These are phyloP conservation scores for Hirtodrosophila cameraria DNA, from an alignment of 2,888 invertebrate genomes.

Conservation along the genomic window DNA sequence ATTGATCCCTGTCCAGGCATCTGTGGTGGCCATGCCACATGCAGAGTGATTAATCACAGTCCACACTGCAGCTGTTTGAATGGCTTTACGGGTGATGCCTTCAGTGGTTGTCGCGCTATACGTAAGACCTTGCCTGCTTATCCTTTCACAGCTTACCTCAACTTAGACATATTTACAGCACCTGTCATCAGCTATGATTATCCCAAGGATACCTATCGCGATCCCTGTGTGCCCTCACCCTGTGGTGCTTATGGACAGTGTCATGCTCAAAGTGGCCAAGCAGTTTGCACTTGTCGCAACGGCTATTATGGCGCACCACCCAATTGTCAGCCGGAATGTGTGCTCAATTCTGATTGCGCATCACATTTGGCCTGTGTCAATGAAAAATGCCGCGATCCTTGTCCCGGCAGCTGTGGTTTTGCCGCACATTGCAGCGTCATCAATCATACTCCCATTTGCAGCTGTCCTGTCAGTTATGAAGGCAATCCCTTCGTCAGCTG, in stretches of 20 bases:
- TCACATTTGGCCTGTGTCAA: conserved; percentile 88
- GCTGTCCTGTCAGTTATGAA: conserved; percentile 86
- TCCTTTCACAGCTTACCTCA: not conserved
- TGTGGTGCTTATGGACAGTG: conserved; percentile 88
- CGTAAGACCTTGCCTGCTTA: conserved; percentile 82
- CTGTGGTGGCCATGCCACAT: conserved; percentile 89
- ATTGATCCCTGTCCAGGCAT: conserved; percentile 89
- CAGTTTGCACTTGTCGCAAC: conserved; percentile 87
- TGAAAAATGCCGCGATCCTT: conserved; percentile 88
- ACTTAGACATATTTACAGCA: conserved; percentile 54
- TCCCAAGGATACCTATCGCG: conserved; percentile 77
- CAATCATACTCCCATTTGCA: conserved; percentile 87
- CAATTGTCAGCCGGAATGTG: conserved; percentile 88
- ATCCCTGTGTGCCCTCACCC: conserved; percentile 89
- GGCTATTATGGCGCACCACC: conserved; percentile 88
- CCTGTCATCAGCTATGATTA: conserved; percentile 55
- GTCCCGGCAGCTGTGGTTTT: conserved; percentile 88
- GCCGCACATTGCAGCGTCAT: conserved; percentile 86
- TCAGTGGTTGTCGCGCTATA: conserved; percentile 85
- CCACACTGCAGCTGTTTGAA: conserved; percentile 89
- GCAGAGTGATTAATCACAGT: conserved; percentile 86
- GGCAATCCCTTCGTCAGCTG: conserved; percentile 88
- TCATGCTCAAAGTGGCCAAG: conserved; percentile 85
- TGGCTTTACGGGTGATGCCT: conserved; percentile 89
- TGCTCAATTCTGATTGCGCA: conserved; percentile 88